Base-by-base conservation (phyloP, 23 tunicate genomes). In the Clavelina lepadiformis region DNA sequence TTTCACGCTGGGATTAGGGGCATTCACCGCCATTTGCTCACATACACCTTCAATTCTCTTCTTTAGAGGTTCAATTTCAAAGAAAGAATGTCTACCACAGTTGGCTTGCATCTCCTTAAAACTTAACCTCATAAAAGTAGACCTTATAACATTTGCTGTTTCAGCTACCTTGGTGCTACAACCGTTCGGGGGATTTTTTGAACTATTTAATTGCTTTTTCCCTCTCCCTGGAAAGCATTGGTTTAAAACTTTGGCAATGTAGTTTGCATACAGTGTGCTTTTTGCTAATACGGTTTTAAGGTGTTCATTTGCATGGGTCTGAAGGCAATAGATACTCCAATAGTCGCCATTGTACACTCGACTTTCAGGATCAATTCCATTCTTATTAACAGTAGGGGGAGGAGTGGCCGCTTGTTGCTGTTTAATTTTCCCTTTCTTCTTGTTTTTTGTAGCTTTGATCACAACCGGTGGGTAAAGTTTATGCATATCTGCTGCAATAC, bases 291-390 rank as follows among this genome's bases (percentile, higher is more conserved):
- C 32, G 2, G 27, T 38, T 25, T 50, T 66, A 0, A 41, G 28
- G 29, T 69, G 77, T 18, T 75, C 56, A 13, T 56, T 13, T 0
- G 26, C 51, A 33, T 85, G 94, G 3, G 78, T 70, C 64, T 70
- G 84, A 8, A 85, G 58, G 21, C 37, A 63, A 61, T 35, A 85
- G 5, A 85, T 59, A 25, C 79, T 62, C 78, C 77, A 76, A 51
- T 85, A 85, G 30, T 85, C 62, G 0, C 31, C 69, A 20, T 28
- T 22, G 52, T 52, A 75, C 3, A 26, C 28, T 3, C 31, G 20
- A 29, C 37, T 30, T 8, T 1, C 5, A 19, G 63, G 71, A 34
- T 63, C 29, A 2, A 46, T 26, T 26, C 63, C 71, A 7, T 41
- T 31, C 45, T 25, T 3, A 3, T 34, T 35, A n/a, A 51, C 27